Percentiles rank a stretch among this genome's conserved stretches.
phyloP scores from a whole-genome alignment of 2,797 vertebrate genomes.

The Sphenopsis melanotis region DNA sequence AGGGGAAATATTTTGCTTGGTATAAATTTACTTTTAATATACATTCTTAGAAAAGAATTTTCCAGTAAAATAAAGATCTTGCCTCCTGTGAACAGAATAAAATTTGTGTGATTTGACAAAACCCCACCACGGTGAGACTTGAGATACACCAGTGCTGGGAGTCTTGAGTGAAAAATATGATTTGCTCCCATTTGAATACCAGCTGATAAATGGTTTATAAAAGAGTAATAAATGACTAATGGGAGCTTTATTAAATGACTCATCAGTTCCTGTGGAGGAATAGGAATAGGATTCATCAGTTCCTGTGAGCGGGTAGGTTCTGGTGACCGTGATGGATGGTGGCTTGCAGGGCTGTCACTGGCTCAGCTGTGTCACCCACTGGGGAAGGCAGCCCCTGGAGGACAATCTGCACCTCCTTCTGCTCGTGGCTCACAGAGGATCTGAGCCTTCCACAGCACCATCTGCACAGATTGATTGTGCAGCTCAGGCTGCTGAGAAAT shows the following conservation, averaged over 20 bases:
- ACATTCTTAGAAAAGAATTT: background rate
- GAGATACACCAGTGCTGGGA: background rate
- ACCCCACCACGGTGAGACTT: background rate
- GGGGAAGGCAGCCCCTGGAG: constrained; percentile 38
- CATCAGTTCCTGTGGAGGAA: constrained; percentile 8
- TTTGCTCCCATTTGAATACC: background rate
- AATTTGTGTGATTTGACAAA: background rate
- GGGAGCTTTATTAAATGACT: constrained; percentile 48
- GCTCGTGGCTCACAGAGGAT: background rate
- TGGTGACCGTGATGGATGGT: constrained; percentile 1
- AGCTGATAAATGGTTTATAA: constrained; percentile 31
- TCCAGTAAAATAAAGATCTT: background rate
- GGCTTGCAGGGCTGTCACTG: background rate
- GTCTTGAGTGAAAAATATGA: background rate
- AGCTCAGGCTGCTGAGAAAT: background rate
- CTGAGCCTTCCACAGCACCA: background rate
- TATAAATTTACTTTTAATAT: background rate
- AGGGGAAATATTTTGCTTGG: background rate
- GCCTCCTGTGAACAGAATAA: background rate
- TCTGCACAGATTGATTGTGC: constrained; percentile 19
- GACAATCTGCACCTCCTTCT: constrained; percentile 15
- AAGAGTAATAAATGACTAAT: constrained; percentile 35
- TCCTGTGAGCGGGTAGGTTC: constrained; percentile 1
- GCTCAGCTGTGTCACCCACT: background rate
- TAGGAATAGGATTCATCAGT: background rate